Evolutionary conservation across 2,113 vertebrate species (phyloP).

Genomic region (Ceyx margarethae): DNA sequence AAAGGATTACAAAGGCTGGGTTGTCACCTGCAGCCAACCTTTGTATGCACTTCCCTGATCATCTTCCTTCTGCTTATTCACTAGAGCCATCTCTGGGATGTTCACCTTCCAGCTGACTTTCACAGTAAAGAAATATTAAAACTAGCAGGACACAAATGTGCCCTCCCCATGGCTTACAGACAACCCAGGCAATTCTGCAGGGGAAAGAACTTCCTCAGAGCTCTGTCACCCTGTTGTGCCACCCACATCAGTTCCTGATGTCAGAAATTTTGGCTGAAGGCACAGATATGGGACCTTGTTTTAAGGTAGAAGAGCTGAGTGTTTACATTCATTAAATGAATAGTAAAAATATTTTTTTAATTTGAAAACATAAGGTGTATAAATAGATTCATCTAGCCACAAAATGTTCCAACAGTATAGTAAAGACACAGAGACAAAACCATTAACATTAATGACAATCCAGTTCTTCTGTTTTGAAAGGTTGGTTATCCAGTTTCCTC

Average conservation of each 20-base stretch:
- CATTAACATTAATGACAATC: slow-evolving; percentile 37
- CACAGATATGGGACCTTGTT: background rate
- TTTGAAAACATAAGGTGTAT: background rate
- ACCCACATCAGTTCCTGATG: background rate
- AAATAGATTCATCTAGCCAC: slow-evolving; percentile 18
- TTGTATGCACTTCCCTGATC: background rate
- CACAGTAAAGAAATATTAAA: background rate
- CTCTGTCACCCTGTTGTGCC: background rate
- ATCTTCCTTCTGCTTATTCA: background rate
- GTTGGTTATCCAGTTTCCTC: slow-evolving; percentile 35
- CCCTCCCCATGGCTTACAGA: background rate
- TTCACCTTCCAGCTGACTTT: background rate
- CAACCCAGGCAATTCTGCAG: background rate
- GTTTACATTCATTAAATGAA: background rate
- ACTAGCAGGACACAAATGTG: background rate
- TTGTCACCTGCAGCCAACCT: background rate
- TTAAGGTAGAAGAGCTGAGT: background rate
- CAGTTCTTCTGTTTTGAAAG: slow-evolving; percentile 10
- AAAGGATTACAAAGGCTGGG: background rate
- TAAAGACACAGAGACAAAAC: slow-evolving; percentile 15
- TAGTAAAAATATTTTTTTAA: background rate
- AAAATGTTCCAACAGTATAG: background rate
- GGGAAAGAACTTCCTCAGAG: background rate
- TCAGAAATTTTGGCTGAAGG: background rate
- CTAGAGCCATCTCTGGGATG: background rate